Percentiles rank a stretch among this genome's conserved stretches.
Conservation (phyloP, 2,888 invertebrate genomes). For the Thalpophila matura region DNA sequence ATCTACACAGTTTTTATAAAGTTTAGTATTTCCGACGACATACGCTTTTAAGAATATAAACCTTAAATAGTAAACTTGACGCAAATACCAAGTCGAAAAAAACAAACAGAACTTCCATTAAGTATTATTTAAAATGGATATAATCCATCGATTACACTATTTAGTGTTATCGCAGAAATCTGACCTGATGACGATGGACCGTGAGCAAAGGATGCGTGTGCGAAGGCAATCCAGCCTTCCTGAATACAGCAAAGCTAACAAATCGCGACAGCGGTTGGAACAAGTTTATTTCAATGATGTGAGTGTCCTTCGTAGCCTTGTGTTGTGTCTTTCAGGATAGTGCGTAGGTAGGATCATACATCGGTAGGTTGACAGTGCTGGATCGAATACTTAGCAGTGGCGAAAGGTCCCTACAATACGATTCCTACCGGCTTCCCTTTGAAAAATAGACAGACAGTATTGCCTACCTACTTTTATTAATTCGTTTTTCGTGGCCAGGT, state of each 20-base stretch:
- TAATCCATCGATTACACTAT: slow-evolving; percentile 88
- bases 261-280: slow-evolving; percentile 82
- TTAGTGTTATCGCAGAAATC: slow-evolving; percentile 88
- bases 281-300: slow-evolving; percentile 88
- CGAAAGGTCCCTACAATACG: no score
- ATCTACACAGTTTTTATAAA: slow-evolving; percentile 30
- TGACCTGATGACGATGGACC: slow-evolving; percentile 88
- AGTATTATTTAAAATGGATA: slow-evolving; percentile 78
- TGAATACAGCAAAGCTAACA: slow-evolving; percentile 85
- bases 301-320: slow-evolving; percentile 67
- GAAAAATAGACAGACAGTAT: no score
- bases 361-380: no score
- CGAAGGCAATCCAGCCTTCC: slow-evolving; percentile 88
- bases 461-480: no score
- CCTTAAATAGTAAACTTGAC: background rate
- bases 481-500: no score
- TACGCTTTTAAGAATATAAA: slow-evolving; percentile 25
- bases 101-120: slow-evolving; percentile 7
- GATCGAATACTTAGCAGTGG: no score
- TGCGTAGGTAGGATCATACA: no score
- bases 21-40: slow-evolving; percentile 8
- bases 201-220: slow-evolving; percentile 86
- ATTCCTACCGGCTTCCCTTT: no score
- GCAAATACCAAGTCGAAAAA: background rate
- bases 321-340: no score